Percentiles rank a stretch among this genome's conserved stretches.
Evolutionary conservation across 2,888 invertebrate genomes (phyloP).

Genomic region (Tachina fera): DNA sequence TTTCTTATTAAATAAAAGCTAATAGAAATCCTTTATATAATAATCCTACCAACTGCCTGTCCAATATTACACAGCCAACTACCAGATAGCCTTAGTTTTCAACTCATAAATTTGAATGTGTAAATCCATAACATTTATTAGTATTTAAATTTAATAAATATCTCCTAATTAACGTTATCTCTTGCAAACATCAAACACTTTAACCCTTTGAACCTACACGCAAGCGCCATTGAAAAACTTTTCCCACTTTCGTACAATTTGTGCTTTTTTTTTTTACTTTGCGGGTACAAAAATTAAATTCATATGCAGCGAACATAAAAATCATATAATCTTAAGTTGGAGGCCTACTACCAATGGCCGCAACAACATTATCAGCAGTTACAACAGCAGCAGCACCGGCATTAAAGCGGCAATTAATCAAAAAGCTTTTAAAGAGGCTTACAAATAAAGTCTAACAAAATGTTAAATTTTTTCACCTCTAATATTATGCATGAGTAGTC

Average conservation of each 20-base stretch:
- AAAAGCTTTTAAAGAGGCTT: constrained; percentile 46
- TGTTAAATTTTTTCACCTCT: constrained; percentile 33
- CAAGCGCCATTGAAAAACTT: not conserved
- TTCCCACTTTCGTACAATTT: constrained; percentile 3
- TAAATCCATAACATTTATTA: not conserved
- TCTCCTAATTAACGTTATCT: constrained; percentile 34
- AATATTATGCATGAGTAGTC: not conserved
- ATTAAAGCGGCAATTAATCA: constrained; percentile 63
- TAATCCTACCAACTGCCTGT: too few species aligned
- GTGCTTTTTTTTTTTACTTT: not conserved
- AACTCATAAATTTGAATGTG: not conserved
- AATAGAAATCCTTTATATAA: too few species aligned
- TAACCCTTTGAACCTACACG: constrained; percentile 25
- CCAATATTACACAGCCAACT: not conserved
- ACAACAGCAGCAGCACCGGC: not conserved
- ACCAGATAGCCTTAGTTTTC: not conserved
- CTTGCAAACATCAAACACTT: constrained; percentile 31
- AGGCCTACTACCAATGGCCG: not conserved
- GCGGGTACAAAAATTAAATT: constrained; percentile 36
- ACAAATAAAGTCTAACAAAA: constrained; percentile 42
- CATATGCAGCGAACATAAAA: constrained; percentile 6
- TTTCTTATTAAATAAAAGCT: too few species aligned
- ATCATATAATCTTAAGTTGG: constrained; percentile 21
- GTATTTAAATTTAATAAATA: constrained; percentile 28
- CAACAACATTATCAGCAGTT: constrained; percentile 6